Conservation (phyloP, 1,140 invertebrate species). For the Cydia pomonella region DNA sequence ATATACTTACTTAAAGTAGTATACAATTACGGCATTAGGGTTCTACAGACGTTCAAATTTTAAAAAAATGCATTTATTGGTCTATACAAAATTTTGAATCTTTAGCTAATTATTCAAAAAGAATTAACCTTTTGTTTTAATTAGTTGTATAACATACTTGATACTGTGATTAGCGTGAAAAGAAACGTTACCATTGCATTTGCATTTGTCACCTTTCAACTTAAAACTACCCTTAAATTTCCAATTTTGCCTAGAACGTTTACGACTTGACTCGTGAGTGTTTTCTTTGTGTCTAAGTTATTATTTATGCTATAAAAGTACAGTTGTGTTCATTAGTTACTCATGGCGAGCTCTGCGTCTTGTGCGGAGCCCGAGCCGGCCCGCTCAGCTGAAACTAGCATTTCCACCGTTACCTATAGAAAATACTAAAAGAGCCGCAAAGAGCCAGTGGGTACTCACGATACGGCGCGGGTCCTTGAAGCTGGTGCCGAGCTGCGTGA, state of each 20-base stretch:
- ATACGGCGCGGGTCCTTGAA: constrained; percentile 68
- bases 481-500: constrained; percentile 82
- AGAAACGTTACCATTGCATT: not conserved
- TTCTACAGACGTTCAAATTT: not conserved
- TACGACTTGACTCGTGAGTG: not conserved
- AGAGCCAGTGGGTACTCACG: constrained; percentile 46
- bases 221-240: not conserved
- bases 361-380: no score
- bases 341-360: no score
- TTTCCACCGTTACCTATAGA: no score
- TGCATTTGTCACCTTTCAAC: not conserved
- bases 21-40: not conserved
- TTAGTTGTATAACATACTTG: not conserved
- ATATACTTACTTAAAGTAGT: not conserved
- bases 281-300: not conserved
- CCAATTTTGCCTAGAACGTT: not conserved
- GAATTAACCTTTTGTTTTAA: not conserved
- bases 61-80: not conserved
- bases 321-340: not conserved
- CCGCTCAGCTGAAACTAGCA: no score
- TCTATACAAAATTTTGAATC: not conserved
- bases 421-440: no score
- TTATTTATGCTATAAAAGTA: not conserved
- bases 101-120: not conserved
- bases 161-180: not conserved